These are phyloP conservation scores for Caenorhabditis plicata DNA, from an alignment of 2,888 invertebrate genomes.

Conservation along the genomic window DNA sequence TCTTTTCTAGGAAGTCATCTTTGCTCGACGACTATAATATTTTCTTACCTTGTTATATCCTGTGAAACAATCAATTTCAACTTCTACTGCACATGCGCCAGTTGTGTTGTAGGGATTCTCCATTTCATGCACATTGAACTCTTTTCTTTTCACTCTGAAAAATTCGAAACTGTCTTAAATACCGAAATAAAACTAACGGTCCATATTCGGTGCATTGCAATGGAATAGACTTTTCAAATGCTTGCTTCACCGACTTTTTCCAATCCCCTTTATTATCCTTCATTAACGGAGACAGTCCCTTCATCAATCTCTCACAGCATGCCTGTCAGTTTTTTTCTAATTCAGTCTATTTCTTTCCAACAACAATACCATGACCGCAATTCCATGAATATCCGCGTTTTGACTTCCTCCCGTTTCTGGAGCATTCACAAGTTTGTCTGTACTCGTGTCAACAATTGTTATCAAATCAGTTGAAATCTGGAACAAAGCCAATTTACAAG, in stretches of 20 bases:
- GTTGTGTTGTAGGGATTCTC: slow-evolving; percentile 76
- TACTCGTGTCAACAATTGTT: slow-evolving; percentile 44
- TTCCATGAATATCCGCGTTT: slow-evolving; percentile 85
- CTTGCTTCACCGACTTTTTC: slow-evolving; percentile 31
- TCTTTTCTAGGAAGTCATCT: too few relatives aligned
- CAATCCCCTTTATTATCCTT: slow-evolving; percentile 33
- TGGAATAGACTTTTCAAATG: slow-evolving; percentile 26
- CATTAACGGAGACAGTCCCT: slow-evolving; percentile 11
- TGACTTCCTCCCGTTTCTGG: slow-evolving; percentile 85
- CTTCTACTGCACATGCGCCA: slow-evolving; percentile 82
- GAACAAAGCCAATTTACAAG: not conserved
- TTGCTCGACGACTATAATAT: too few relatives aligned
- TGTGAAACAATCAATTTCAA: slow-evolving; percentile 88
- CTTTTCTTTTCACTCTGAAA: slow-evolving; percentile 35
- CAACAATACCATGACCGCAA: slow-evolving; percentile 80
- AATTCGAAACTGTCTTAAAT: not conserved
- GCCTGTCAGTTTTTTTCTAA: too few relatives aligned
- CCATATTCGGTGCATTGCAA: slow-evolving; percentile 45
- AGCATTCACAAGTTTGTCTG: slow-evolving; percentile 74
- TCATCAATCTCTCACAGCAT: slow-evolving; percentile 52
- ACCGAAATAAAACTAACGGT: slow-evolving; percentile 21
- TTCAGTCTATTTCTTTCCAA: too few relatives aligned
- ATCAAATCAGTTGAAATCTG: slow-evolving; percentile 40
- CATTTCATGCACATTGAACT: slow-evolving; percentile 18
- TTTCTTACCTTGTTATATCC: slow-evolving; percentile 79